Base-by-base conservation (phyloP, 2,113 vertebrate genomes). In the Columba livia region DNA sequence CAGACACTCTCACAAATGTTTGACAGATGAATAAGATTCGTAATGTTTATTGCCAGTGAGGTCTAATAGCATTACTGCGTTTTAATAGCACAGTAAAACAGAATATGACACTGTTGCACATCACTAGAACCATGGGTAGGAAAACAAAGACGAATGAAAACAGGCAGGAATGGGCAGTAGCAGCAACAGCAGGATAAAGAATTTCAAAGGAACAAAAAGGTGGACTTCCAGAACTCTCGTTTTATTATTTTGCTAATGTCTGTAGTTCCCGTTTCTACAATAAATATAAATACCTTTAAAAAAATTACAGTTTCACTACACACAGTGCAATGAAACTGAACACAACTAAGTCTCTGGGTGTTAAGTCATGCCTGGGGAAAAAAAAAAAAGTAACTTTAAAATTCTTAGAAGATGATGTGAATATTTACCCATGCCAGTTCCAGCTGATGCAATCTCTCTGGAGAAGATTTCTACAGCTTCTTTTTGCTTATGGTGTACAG, bases 391-490 rank as follows among this genome's bases (percentile, higher is more conserved):
- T 9, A 85, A 67, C 36, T 83, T 51, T 2, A n/a, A 21, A 32
- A 72, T 79, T 88, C 24, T 90, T 73, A 62, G 3, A 84, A 31
- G 74, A 93, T 62, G 1, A 50, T 47, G 50, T 21, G 11, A 82
- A 34, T 75, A 94, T 80, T 96, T 98, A 99, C 98, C 98, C 98
- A 99, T 99, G 97, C 98, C 98, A 25, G 98, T 99, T 74, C 98
- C 98, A 15, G 99, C 98, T 77, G 98, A 92, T 78, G 98, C 98
- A 50, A 99, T 91, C 88, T 99, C 98, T 88, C 97, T 98, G 75
- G 98, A 96, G 88, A 99, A 99, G n/a, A 99, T 53, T 79, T 99
- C 98, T 66, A 99, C 81, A 56, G 98, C 98, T 90, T 97, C 98
- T 95, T 98, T 99, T 95, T 98, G 98, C 82, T 97, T 98, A 96